These are phyloP conservation scores for Calyptommatus sinebrachiatus DNA, from an alignment of 2,113 vertebrate species.

Conservation along the genomic window DNA sequence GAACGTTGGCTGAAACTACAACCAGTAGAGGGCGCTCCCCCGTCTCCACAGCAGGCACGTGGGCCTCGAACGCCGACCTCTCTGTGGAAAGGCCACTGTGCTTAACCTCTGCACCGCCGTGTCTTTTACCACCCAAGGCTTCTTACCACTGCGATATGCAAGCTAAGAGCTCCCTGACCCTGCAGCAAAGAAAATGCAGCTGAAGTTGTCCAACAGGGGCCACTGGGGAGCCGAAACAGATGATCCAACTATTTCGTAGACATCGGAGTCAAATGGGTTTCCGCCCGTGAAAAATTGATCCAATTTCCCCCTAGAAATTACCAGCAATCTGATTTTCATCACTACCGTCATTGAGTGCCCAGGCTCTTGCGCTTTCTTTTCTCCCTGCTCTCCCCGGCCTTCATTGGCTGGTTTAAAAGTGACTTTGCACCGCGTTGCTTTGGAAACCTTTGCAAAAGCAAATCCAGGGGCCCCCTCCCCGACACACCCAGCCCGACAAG, in stretches of 20 bases:
- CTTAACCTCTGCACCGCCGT: no score
- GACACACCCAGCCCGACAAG: constrained; percentile 1
- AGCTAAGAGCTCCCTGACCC: no score
- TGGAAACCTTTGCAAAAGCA: constrained; percentile 76
- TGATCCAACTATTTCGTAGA: constrained; percentile 32
- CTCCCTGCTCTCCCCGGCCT: no score
- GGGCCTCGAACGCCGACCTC: no score
- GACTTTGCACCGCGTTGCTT: constrained; percentile 74
- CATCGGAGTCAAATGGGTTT: constrained; percentile 36
- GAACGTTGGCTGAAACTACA: no score
- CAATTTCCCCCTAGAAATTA: constrained; percentile 56
- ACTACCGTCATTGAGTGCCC: constrained; percentile 68
- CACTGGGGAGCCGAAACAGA: neutral
- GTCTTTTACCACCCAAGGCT: no score
- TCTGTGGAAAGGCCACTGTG: no score
- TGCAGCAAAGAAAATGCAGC: neutral
- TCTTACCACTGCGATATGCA: no score
- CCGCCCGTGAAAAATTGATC: constrained; percentile 54
- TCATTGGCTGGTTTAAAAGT: constrained; percentile 46
- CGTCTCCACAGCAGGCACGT: no score
- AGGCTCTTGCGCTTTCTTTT: constrained; percentile 16
- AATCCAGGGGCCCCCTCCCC: neutral
- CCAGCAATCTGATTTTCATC: constrained; percentile 54
- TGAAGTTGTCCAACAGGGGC: no score
- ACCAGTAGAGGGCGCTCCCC: no score